Conservation (phyloP, 64 coral and sea anemone genomes). For the Pocillopora verrucosa region DNA sequence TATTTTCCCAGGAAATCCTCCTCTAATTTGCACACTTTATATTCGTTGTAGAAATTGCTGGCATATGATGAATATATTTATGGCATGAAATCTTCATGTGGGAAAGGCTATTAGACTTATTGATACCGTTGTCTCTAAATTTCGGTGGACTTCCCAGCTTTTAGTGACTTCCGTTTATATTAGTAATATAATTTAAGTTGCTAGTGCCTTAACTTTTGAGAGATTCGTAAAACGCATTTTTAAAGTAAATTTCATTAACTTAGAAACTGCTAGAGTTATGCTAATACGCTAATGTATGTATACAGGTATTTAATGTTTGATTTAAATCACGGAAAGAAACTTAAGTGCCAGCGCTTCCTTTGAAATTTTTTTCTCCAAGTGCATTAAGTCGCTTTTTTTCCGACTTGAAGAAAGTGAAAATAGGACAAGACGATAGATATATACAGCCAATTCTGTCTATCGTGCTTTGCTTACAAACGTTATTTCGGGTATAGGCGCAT, state of each 20-base stretch:
- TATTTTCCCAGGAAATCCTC: neutral
- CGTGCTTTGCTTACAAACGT: neutral
- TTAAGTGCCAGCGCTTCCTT: neutral
- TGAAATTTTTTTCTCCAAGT: neutral
- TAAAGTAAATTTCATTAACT: neutral
- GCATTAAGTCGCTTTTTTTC: too few species aligned
- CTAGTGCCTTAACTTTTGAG: neutral
- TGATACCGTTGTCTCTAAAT: conserved; percentile 8
- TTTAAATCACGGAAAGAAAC: too few species aligned
- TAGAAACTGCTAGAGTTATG: neutral
- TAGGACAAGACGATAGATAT: neutral
- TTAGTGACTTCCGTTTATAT: too few species aligned
- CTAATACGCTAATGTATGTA: neutral
- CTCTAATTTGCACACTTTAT: neutral
- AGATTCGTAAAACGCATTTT: neutral
- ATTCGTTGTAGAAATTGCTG: neutral
- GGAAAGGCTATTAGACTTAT: neutral
- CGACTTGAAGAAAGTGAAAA: neutral
- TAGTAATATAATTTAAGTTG: too few species aligned
- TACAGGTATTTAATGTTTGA: neutral
- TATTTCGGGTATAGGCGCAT: neutral
- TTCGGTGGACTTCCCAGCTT: neutral
- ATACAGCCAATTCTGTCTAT: neutral
- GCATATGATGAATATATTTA: conserved; percentile 32
- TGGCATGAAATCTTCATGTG: conserved; percentile 28